Evolutionary conservation across 2,888 invertebrate species (phyloP), one percentile per base, ranked within the genome.

Genomic region (Apomyelois bistriatella): DNA sequence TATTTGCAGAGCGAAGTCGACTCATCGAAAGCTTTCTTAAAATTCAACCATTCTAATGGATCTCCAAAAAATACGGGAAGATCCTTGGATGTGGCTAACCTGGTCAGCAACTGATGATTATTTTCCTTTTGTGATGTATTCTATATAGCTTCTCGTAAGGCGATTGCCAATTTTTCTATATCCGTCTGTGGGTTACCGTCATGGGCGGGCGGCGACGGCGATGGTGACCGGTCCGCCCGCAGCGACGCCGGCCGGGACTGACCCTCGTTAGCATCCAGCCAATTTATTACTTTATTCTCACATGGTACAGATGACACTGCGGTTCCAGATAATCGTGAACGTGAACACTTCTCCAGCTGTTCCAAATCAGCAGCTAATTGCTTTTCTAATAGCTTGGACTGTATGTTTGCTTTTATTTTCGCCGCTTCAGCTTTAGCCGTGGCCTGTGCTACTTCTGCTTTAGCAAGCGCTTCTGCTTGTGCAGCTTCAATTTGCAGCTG

Each of bases 1-100:
- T 42, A 56, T 1, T 48, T 49, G 41, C 59, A 56, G 30, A 58
- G 9, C 13, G 10, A 7, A 0, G 51, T 54, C 0, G 54, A 54
- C 6, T 54, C 54, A 0, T 17, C 6, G 10, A 32, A 51, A 0
- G 54, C 54, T 5, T 40, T 32, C 9, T 46, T 50, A 35, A 54
- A 50, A 1, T 46, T 38, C 9, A 54, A 12, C 43, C 43, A 54
- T 1, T 50, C 54, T 4, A 54, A 7, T 9, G 50, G 50, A 32
- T 54, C 54, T 9, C 54, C 54, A 15, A n/a, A 47, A 28, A 36
- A 53, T 12, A 36, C 7, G 2, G 53, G 53, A 2, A 53, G 28
- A 17, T 53, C 53, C 28, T 49, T 54, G 4, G 49, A 47, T 8
- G 47, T 50, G 13, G 46, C 40, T 15, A 54, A n/a, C 7, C 52